phyloP scores from a whole-genome alignment of 2,113 vertebrate genomes.

The Anhinga anhinga region DNA sequence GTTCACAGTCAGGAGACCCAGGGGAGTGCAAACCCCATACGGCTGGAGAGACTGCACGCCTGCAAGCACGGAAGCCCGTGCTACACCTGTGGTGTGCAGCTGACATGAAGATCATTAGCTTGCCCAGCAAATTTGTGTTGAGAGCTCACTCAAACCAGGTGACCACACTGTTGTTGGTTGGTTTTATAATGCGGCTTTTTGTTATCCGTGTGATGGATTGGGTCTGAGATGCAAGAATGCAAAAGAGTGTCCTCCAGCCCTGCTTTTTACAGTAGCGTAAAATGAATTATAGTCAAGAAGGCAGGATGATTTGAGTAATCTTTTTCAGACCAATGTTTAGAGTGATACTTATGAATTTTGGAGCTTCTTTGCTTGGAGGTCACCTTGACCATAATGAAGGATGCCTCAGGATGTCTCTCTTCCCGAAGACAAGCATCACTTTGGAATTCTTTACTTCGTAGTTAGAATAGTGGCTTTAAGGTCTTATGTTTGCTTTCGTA shows the following conservation, averaged over 20 bases:
- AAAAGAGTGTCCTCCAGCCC: neutral
- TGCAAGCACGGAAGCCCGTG: rapidly evolving
- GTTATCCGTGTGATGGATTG: neutral
- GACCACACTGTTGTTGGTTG: rapidly evolving
- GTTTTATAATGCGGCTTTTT: neutral
- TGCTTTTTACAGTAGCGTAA: neutral
- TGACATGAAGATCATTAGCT: neutral
- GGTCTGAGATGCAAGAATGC: neutral
- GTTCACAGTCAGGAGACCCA: neutral
- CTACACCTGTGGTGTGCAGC: rapidly evolving
- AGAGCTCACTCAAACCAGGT: no score
- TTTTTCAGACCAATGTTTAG: neutral
- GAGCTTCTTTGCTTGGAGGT: neutral
- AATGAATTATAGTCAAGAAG: neutral
- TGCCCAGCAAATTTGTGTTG: neutral
- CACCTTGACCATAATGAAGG: neutral
- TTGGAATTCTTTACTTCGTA: neutral
- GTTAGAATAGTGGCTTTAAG: neutral
- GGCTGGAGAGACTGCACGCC: neutral
- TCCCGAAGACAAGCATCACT: neutral
- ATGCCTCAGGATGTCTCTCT: neutral
- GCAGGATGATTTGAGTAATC: neutral
- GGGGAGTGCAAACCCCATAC: neutral
- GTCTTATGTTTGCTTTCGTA: neutral
- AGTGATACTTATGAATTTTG: neutral